Evolutionary conservation across 1,140 invertebrate genomes (phyloP).

Genomic region (Lysiphlebus fabarum): DNA sequence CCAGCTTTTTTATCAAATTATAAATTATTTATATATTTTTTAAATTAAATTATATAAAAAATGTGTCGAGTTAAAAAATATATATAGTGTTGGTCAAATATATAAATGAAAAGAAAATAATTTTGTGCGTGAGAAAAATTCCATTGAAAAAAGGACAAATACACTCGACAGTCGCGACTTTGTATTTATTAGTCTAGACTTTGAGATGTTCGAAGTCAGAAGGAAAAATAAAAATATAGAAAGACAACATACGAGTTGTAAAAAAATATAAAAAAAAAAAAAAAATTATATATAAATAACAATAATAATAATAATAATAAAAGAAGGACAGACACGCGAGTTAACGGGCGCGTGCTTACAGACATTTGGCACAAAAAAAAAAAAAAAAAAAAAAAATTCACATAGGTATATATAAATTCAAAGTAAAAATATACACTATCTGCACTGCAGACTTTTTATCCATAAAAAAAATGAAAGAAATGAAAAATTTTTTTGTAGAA

Average conservation of each 20-base stretch:
- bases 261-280: neutral
- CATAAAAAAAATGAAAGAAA: too few relatives aligned
- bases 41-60: too few relatives aligned
- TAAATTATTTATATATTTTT: too few relatives aligned
- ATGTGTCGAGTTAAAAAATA: too few relatives aligned
- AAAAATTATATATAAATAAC: neutral
- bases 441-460: too few relatives aligned
- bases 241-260: too few relatives aligned
- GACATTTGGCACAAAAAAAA: too few relatives aligned
- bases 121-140: constrained; percentile 22
- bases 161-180: constrained; percentile 13
- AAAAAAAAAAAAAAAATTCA: too few relatives aligned
- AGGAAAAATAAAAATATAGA: neutral
- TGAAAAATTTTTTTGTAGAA: too few relatives aligned
- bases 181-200: constrained; percentile 25
- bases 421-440: neutral
- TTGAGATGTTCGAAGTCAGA: neutral
- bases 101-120: constrained; percentile 11
- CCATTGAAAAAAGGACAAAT: constrained; percentile 15
- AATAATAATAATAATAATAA: constrained; percentile 1
- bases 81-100: neutral
- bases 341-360: neutral
- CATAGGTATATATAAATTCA: neutral
- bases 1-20: too few relatives aligned
- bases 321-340: constrained; percentile 18